A percentile compares a stretch with the other conserved stretches of the same genome.
Conservation (phyloP, 1,140 invertebrate species). For the Nebria ingens region DNA sequence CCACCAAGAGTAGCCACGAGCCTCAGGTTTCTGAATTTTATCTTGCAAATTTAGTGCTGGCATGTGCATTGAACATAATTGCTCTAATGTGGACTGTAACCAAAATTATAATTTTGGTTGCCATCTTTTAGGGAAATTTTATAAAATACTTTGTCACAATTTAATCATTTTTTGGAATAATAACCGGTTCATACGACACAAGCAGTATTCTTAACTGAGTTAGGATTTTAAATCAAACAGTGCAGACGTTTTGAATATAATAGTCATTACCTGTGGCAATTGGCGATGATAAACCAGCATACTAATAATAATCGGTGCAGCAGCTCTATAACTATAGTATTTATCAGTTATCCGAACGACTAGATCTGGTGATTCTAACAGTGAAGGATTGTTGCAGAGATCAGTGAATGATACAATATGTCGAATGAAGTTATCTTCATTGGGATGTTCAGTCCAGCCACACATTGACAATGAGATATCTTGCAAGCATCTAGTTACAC, state of each 20-base stretch:
- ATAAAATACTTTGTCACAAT: no score
- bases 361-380: slow-evolving; percentile 75
- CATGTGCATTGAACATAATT: slow-evolving; percentile 37
- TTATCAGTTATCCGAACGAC: slow-evolving; percentile 80
- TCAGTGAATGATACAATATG: slow-evolving; percentile 73
- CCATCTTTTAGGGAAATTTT: no score
- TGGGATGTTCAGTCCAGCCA: slow-evolving; percentile 58
- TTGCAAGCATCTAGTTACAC: slow-evolving; percentile 35
- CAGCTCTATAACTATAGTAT: slow-evolving; percentile 80
- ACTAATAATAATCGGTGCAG: slow-evolving; percentile 78
- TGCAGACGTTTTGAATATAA: no score
- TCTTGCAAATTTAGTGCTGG: slow-evolving; percentile 27
- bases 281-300: slow-evolving; percentile 73
- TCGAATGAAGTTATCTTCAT: slow-evolving; percentile 60
- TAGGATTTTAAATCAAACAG: no score
- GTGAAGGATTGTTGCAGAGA: slow-evolving; percentile 65
- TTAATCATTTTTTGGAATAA: no score
- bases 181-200: no score
- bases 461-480: slow-evolving; percentile 70
- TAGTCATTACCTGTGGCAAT: slow-evolving; percentile 48
- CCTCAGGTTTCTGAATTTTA: slow-evolving; percentile 30
- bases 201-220: no score
- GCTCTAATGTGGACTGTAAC: slow-evolving; percentile 29
- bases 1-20: slow-evolving; percentile 55
- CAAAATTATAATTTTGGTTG: no score